Percentiles rank a stretch among this genome's conserved stretches.
phyloP scores from a whole-genome alignment of 2,797 vertebrate species.

The Tenualosa thibaudeaui region DNA sequence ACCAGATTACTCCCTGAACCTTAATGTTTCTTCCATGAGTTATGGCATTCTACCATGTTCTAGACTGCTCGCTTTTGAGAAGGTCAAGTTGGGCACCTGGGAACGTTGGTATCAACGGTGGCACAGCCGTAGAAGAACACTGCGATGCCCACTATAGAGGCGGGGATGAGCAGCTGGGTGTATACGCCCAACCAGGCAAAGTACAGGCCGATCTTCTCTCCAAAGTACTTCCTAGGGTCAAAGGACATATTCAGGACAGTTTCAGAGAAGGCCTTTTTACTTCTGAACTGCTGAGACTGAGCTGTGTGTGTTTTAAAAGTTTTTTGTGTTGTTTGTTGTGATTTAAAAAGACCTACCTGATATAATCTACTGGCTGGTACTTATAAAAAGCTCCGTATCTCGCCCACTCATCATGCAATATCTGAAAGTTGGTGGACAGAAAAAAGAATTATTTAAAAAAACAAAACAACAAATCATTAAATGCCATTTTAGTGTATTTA shows the following conservation, averaged over 20 bases:
- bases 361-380: conserved; percentile 95
- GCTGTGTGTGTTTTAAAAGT: not conserved
- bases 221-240: conserved; percentile 91
- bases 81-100: conserved; percentile 77
- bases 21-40: not conserved
- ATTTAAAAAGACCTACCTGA: conserved; percentile 78
- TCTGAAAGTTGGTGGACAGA: conserved; percentile 63
- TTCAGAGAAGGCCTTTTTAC: not conserved
- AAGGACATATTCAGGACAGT: conserved; percentile 43
- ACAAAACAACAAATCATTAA: too few species aligned
- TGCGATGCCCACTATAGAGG: conserved; percentile 91
- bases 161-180: conserved; percentile 91
- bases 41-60: not conserved
- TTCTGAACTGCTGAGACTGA: not conserved
- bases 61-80: conserved; percentile 6
- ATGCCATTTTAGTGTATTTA: too few species aligned
- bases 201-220: conserved; percentile 97
- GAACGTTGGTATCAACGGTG: conserved; percentile 90
- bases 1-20: not conserved
- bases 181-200: conserved; percentile 98
- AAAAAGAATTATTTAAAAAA: too few species aligned
- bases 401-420: conserved; percentile 94
- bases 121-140: conserved; percentile 94
- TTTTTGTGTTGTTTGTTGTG: too few species aligned
- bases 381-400: conserved; percentile 95